Evolutionary conservation across 2,888 invertebrate species (phyloP), one percentile per base, ranked within the genome.

Genomic region (Chymomyza fuscimana): DNA sequence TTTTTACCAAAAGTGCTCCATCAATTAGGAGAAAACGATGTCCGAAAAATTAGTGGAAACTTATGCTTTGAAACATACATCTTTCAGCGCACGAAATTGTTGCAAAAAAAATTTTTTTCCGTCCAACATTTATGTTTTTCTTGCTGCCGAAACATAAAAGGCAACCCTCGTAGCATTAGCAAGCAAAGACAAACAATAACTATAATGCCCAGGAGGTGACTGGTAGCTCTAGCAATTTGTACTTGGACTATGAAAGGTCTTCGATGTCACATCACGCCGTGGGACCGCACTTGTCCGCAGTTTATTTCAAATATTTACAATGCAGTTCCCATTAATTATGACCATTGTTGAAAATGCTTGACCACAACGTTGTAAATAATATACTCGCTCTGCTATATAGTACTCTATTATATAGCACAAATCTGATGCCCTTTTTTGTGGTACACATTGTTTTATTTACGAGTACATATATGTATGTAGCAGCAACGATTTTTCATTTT

Each of bases 321-420:
- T 46, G 40, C 40, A 46, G 40, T 46, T 70, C 81, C 73, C 76
- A 83, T 86, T 78, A 86, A 86, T 81, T 78, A 81, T 69, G 71
- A 29, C 52, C 46, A 72, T 69, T 76, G 68, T 63, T 76, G 67
- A 70, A 86, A 86, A 61, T 69, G 73, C 58, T 63, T 12, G 71
- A 70, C 65, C 40, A 46, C 40, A 46, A 46, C 40, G 40, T 46
- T 46, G 40, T 58, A 58, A 16, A 16, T 58, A 19, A 59, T n/a
- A 59, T 32, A 59, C 59, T 12, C 4, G 40, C 40, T 46, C 12
- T 46, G 12, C 12, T 12, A 46, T 46, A 46, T 46, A 46, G 32
- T 46, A 12, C 40, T 12, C 40, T 12, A 10, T 46, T 46, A 46
- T 46, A 46, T 46, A 12, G 40, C 40, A 12, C 40, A 46, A 46